Evolutionary conservation across 2,888 invertebrate species (phyloP).

Genomic region (Netelia inedita): DNA sequence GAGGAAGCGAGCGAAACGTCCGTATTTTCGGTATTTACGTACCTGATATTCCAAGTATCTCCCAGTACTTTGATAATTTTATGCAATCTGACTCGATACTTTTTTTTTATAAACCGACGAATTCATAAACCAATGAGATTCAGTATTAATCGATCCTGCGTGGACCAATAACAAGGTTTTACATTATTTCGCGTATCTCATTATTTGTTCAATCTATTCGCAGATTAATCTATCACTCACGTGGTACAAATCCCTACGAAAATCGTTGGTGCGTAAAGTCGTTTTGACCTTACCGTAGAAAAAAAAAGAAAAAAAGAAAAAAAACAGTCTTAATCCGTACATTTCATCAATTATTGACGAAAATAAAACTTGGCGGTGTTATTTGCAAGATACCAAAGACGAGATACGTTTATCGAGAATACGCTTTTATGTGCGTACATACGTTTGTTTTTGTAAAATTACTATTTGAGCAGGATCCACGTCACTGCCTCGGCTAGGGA

Average conservation of each 20-base stretch:
- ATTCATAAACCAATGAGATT: slow-evolving; percentile 32
- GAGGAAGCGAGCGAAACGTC: slow-evolving; percentile 19
- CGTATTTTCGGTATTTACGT: slow-evolving; percentile 47
- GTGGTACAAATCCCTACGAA: neutral
- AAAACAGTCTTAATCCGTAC: neutral
- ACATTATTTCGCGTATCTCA: slow-evolving; percentile 1
- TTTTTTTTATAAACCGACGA: slow-evolving; percentile 4
- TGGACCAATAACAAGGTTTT: slow-evolving; percentile 39
- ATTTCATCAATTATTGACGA: slow-evolving; percentile 17
- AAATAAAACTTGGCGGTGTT: slow-evolving; percentile 39
- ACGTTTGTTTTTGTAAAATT: slow-evolving; percentile 12
- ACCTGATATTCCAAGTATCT: slow-evolving; percentile 33
- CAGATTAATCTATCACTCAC: neutral
- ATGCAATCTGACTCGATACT: neutral
- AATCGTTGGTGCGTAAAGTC: slow-evolving; percentile 26
- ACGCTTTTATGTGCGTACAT: slow-evolving; percentile 7
- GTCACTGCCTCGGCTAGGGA: slow-evolving; percentile 38
- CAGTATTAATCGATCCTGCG: slow-evolving; percentile 60
- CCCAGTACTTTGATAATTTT: slow-evolving; percentile 22
- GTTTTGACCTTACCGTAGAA: neutral
- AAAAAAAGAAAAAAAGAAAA: neutral
- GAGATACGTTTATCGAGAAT: slow-evolving; percentile 22
- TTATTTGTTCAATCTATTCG: neutral
- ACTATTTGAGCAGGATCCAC: slow-evolving; percentile 46
- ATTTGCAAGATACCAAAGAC: slow-evolving; percentile 56